A percentile compares a stretch with the other conserved stretches of the same genome.
phyloP scores from a whole-genome alignment of 2,888 invertebrate genomes.

The Nasonia oneida region DNA sequence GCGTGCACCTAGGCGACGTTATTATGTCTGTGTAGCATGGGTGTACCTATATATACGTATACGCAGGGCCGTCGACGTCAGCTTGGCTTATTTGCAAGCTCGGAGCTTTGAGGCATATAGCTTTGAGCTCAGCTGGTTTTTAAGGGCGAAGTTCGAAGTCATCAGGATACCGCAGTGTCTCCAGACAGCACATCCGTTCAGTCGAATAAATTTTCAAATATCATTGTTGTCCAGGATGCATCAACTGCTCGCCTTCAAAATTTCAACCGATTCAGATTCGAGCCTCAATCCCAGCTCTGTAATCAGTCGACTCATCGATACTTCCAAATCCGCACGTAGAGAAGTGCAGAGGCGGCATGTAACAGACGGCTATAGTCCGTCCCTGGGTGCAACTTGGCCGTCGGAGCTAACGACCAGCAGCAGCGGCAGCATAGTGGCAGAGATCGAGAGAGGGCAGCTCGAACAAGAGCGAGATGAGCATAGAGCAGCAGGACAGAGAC shows the following conservation, averaged over 20 bases:
- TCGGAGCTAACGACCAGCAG: constrained; percentile 57
- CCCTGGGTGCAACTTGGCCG: neutral
- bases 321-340: neutral
- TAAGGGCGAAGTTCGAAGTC: neutral
- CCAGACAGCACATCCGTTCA: too few relatives aligned
- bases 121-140: neutral
- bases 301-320: neutral
- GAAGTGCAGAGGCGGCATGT: neutral
- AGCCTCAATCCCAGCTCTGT: too few relatives aligned
- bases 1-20: neutral
- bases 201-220: too few relatives aligned
- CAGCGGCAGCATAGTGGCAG: constrained; percentile 2
- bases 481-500: constrained; percentile 39
- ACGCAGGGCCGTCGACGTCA: neutral
- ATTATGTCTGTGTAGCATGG: neutral
- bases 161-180: too few relatives aligned
- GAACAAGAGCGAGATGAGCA: constrained; percentile 40
- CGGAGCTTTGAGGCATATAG: neutral
- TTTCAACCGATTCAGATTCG: too few relatives aligned
- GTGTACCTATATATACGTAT: neutral
- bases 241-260: too few relatives aligned
- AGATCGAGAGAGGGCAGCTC: constrained; percentile 41
- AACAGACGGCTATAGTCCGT: neutral
- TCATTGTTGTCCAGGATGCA: too few relatives aligned
- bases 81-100: neutral